These are phyloP conservation scores for Plodia interpunctella DNA, from an alignment of 1,140 invertebrate species.

Conservation along the genomic window DNA sequence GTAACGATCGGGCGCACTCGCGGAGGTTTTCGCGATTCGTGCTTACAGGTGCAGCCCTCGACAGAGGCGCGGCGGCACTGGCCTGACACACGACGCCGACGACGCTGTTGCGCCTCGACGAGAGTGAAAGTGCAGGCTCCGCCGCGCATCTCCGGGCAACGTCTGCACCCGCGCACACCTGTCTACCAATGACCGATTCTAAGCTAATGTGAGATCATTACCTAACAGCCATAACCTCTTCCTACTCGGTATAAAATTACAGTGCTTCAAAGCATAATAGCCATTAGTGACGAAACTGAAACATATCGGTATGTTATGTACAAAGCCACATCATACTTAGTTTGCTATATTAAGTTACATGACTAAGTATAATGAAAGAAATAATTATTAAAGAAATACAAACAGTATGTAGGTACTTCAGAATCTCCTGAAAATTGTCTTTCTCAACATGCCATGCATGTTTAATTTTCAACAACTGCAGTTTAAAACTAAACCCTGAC, in stretches of 20 bases:
- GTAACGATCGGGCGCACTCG: conserved; percentile 32
- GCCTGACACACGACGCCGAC: conserved; percentile 44
- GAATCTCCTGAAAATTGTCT: too few species aligned
- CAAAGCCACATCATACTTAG: not conserved
- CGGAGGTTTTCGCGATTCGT: conserved; percentile 23
- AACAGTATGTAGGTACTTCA: too few species aligned
- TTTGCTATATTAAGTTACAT: conserved; percentile 14
- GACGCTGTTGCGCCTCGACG: conserved; percentile 45
- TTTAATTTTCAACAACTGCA: too few species aligned
- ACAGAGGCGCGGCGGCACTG: conserved; percentile 64
- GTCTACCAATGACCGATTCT: conserved; percentile 37
- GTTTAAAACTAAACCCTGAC: too few species aligned
- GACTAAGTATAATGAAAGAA: not conserved
- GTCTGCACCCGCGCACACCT: conserved; percentile 46
- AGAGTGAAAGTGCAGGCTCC: conserved; percentile 69
- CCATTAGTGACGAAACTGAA: conserved; percentile 10
- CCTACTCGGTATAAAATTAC: conserved; percentile 18
- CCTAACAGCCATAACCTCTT: conserved; percentile 38
- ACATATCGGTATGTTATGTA: not conserved
- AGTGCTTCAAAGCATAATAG: conserved; percentile 4
- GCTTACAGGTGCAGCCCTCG: conserved; percentile 49
- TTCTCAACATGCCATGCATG: too few species aligned
- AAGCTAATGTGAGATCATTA: conserved; percentile 35
- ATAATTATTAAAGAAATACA: not conserved
- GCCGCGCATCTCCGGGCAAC: conserved; percentile 49